Evolutionary conservation across 2,113 vertebrate genomes (phyloP).

Genomic region (Tauraco erythrolophus): DNA sequence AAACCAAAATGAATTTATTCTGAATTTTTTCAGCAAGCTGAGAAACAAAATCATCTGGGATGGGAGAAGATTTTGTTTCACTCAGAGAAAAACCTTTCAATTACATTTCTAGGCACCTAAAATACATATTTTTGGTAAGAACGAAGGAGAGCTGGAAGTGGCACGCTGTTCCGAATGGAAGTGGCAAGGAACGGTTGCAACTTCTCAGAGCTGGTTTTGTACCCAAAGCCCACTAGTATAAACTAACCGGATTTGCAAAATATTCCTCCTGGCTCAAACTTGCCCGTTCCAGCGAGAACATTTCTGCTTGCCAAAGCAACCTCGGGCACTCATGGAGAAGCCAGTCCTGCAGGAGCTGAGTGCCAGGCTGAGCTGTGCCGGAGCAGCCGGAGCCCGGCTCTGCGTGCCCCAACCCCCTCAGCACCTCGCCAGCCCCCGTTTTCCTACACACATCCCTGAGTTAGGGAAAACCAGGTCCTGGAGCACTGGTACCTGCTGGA

Average conservation of each 20-base stretch:
- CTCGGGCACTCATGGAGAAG: not conserved
- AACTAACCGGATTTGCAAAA: not conserved
- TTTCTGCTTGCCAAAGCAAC: not conserved
- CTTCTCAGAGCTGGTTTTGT: not conserved
- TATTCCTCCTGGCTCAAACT: not conserved
- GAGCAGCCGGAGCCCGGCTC: not conserved
- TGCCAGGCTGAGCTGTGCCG: not conserved
- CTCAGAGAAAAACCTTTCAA: not conserved
- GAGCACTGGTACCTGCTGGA: not conserved
- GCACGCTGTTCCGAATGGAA: not conserved
- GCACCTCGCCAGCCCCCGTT: not conserved
- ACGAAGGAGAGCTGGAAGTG: not conserved
- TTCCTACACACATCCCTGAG: rapidly evolving
- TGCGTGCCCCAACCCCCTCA: rapidly evolving
- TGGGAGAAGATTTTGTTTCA: not conserved
- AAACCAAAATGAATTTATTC: not conserved
- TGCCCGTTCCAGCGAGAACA: not conserved
- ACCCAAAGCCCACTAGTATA: not conserved
- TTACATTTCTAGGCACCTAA: not conserved
- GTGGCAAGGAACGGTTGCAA: not conserved
- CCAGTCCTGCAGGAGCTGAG: rapidly evolving
- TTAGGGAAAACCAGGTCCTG: not conserved
- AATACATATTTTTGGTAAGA: not conserved
- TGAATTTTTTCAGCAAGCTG: not conserved
- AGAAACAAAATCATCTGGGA: rapidly evolving